Base-by-base conservation (phyloP, 2,113 vertebrate genomes). In the Camelus dromedarius region DNA sequence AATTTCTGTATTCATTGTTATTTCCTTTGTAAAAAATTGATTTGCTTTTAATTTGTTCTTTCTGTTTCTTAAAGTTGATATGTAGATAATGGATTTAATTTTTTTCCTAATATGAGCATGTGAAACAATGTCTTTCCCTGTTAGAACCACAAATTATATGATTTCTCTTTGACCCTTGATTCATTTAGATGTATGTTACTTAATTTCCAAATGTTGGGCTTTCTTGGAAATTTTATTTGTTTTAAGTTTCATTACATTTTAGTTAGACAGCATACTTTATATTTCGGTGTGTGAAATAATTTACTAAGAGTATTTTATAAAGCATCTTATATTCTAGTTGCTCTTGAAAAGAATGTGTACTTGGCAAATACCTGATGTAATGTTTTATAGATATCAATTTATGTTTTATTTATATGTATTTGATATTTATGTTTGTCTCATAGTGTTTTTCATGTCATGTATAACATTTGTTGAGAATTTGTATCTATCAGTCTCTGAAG, bases 161-260 rank as follows among this genome's bases (percentile, higher is more conserved):
- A 38, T 62, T 80, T 95, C 14, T 12, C 42, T 32, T 79, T 56
- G 18, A 52, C 6, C 6, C 2, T 22, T 54, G 4, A 26, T 50
- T 80, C 38, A 67, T 79, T 92, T 79, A 66, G 19, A 66, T 70
- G 5, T 60, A 4, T 85, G 1, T 58, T 92, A 30, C 35, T 87
- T 52, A 22, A 58, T 81, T 66, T 67, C 18, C 5, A 80, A 93
- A 76, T 89, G 18, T 35, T 72, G 35, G 46, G 1, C 24, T 95
- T 88, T 77, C 62, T 35, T 83, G 20, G 26, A 84, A 88, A 79
- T 73, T 2, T 62, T 38, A 73, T 62, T 80, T 38, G 58, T 73
- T 80, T 93, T 95, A 14, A 66, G 56, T 70, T 89, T 89, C 15
- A 85, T 66, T 92, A 42, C 8, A 75, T 24, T 89, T 84, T 89